Evolutionary conservation across 2,797 vertebrate species (phyloP).

Genomic region (Platyrinchus mystaceus): DNA sequence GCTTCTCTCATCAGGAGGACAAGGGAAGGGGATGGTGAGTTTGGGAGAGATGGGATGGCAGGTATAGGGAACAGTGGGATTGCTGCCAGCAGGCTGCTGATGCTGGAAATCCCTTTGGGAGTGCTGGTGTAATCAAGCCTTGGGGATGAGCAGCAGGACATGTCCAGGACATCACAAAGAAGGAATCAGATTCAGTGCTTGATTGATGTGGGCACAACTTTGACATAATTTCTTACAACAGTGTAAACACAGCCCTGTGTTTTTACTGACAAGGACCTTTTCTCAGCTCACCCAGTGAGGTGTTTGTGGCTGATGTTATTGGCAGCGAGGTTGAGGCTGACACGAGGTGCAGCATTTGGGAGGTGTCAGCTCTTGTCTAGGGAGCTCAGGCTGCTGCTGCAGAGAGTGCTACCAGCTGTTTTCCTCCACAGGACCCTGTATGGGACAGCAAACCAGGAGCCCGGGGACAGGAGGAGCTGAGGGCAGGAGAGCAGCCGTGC

Average conservation of each 20-base stretch:
- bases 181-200: background rate
- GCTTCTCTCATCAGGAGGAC: background rate
- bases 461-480: background rate
- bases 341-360: rapidly evolving
- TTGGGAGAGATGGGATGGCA: background rate
- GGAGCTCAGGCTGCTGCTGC: background rate
- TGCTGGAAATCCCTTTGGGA: background rate
- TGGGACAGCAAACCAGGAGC: background rate
- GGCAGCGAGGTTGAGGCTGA: background rate
- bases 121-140: background rate
- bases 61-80: background rate
- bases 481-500: background rate
- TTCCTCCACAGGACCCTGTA: background rate
- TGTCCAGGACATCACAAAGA: background rate
- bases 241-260: background rate
- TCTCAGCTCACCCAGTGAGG: background rate
- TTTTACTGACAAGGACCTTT: background rate
- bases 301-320: background rate
- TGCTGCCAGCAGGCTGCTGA: background rate
- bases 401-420: background rate
- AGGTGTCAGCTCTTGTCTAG: background rate
- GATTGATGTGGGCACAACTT: background rate
- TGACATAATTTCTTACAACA: background rate
- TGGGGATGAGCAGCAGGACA: background rate
- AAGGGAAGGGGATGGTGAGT: background rate